Conservation (phyloP, 1,140 invertebrate genomes). For the Bombus turneri region DNA sequence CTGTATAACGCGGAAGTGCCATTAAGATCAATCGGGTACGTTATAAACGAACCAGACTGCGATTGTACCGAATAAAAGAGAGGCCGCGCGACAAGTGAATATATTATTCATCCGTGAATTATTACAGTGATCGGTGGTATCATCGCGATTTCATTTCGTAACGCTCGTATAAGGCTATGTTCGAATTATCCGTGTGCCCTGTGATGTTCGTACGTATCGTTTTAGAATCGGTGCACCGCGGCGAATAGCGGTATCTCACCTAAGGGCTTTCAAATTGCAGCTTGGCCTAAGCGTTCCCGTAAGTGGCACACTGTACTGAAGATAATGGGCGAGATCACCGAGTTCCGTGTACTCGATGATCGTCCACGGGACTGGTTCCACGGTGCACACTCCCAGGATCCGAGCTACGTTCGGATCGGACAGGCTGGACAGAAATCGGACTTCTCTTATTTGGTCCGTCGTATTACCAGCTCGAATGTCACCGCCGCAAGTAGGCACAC, state of each 20-base stretch:
- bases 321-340: constrained; percentile 91
- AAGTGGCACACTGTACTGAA: constrained; percentile 83
- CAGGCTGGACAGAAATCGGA: constrained; percentile 88
- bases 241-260: constrained; percentile 65
- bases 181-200: not conserved
- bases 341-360: constrained; percentile 91
- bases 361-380: constrained; percentile 86
- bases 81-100: constrained; percentile 17
- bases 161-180: not conserved
- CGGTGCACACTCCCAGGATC: constrained; percentile 87
- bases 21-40: constrained; percentile 10
- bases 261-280: constrained; percentile 79
- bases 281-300: constrained; percentile 76
- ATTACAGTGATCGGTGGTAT: constrained; percentile 21
- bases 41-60: not conserved
- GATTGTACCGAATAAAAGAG: constrained; percentile 2
- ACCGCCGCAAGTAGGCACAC: constrained; percentile 74
- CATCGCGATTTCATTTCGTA: constrained; percentile 16
- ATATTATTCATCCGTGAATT: not conserved
- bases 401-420: constrained; percentile 89
- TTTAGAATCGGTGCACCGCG: constrained; percentile 10
- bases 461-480: constrained; percentile 73
- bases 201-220: not conserved
- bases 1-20: constrained; percentile 7
- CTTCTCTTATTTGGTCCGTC: constrained; percentile 83